Evolutionary conservation across 2,888 invertebrate genomes (phyloP), one percentile per base, ranked within the genome.

Genomic region (Apotomis capreana): DNA sequence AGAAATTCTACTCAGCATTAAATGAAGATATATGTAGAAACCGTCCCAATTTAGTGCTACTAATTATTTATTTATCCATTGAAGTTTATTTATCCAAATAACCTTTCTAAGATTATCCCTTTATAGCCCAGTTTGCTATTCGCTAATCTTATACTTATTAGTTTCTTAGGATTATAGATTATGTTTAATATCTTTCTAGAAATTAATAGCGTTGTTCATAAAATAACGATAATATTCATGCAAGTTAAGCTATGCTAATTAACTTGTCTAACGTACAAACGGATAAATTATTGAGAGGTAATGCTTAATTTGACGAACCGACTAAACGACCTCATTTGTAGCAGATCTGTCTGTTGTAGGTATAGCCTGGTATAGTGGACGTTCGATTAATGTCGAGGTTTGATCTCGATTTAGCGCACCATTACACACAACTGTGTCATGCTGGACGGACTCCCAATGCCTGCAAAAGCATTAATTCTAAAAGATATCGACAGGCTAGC

Each of bases 351-450:
- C 26, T 37, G 40, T 13, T 10, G 5, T 26, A n/a, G n/a, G n/a
- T n/a, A 55, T 65, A 5, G 44, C 26, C 44, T 9, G 5, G 44
- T 40, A 40, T 46, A 26, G n/a, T 46, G 55, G 71, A 58, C 10
- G 37, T 55, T 46, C 62, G 68, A 72, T 72, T 62, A 58, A 62
- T 63, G 62, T 58, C 44, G 62, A 55, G 62, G 68, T 13, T 72
- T 58, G 51, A 58, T 59, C 52, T 52, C 68, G 68, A 72, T 72
- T 68, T 68, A 68, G 52, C 68, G 72, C 58, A 44, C 58, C 72
- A 72, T 72, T 72, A 68, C 68, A 63, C 58, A 51, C 68, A 72
- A 72, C 62, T 68, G 68, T 70, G 70, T 68, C 62, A 63, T 46
- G 68, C 68, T 52, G 62, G 40, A 61, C 62, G 58, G 12, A 54